Percentiles rank a stretch among this genome's conserved stretches.
These are phyloP conservation scores for mouse (Mus musculus) DNA, from an alignment of 2,113 vertebrate genomes.

Conservation along the genomic window DNA sequence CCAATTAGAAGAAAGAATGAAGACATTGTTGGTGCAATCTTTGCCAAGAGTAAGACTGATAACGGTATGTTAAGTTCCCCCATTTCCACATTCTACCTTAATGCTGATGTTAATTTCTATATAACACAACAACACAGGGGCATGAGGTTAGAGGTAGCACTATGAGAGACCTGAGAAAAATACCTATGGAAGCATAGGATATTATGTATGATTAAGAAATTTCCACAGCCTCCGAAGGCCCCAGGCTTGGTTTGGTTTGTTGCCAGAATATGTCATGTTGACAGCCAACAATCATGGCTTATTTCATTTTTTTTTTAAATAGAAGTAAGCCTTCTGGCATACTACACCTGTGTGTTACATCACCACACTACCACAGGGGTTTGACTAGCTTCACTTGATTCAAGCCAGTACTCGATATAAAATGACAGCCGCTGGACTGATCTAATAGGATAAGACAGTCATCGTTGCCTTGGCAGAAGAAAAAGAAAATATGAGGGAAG, in stretches of 20 bases:
- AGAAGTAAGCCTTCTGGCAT: constrained; percentile 59
- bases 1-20: neutral
- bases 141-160: neutral
- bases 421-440: constrained; percentile 1
- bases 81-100: neutral
- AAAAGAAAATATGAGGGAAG: neutral
- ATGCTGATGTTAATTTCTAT: neutral
- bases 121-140: neutral
- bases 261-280: constrained; percentile 71
- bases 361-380: constrained; percentile 39
- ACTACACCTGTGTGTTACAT: constrained; percentile 25
- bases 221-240: constrained; percentile 62
- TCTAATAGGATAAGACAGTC: neutral
- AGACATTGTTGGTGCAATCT: neutral
- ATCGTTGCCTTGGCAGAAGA: neutral
- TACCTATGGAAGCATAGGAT: constrained; percentile 12
- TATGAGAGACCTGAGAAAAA: constrained; percentile 44
- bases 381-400: constrained; percentile 52
- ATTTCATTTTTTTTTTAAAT: constrained; percentile 36
- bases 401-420: constrained; percentile 43
- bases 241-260: constrained; percentile 72
- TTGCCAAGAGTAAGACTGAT: neutral
- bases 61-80: neutral
- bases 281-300: constrained; percentile 72
- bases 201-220: constrained; percentile 74